Base-by-base conservation (phyloP, 2,888 invertebrate species). In the Oligia latruncula region DNA sequence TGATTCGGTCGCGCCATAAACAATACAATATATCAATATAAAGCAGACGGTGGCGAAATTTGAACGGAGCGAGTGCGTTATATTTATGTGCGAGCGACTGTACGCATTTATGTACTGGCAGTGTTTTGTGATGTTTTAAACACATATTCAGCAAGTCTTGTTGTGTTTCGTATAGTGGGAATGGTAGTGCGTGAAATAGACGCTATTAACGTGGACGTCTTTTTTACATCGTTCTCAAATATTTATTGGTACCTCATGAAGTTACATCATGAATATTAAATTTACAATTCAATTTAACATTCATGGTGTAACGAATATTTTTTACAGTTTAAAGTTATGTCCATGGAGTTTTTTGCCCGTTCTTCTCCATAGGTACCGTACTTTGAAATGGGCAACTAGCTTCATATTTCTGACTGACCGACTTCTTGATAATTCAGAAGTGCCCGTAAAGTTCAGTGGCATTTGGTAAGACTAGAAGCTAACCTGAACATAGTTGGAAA, bases 1-100 rank as follows among this genome's bases (percentile, higher is more conserved):
- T 97, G 97, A 97, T 97, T 96, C 95, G 96, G 96, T 95, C 95
- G 96, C 94, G 95, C 96, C 95, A 96, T 97, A 97, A 97, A 97
- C 96, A 97, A 96, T 96, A 97, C 96, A 96, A 97, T 97, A 96
- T 97, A 97, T 97, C 97, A 97, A 96, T 96, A 96, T 96, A 95
- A 95, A 95, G 95, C 96, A 96, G 95, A 96, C 96, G 96, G 97
- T 96, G 96, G 96, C 96, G 96, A 96, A 97, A 96, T 96, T 96
- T 96, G 95, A 96, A 94, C 96, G 95, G 94, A 95, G 90, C 95
- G 95, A 95, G 95, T 96, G 95, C 95, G 95, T 96, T 92, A 95
- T 96, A 95, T 96, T 95, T 96, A 95, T 95, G 95, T 93, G 93
- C 91, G 91, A 87, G 80, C 71, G 52, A 78, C 49, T 85, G 76